These are phyloP conservation scores for Leptobrachium leishanense DNA, from an alignment of 2,113 vertebrate species.

Conservation along the genomic window DNA sequence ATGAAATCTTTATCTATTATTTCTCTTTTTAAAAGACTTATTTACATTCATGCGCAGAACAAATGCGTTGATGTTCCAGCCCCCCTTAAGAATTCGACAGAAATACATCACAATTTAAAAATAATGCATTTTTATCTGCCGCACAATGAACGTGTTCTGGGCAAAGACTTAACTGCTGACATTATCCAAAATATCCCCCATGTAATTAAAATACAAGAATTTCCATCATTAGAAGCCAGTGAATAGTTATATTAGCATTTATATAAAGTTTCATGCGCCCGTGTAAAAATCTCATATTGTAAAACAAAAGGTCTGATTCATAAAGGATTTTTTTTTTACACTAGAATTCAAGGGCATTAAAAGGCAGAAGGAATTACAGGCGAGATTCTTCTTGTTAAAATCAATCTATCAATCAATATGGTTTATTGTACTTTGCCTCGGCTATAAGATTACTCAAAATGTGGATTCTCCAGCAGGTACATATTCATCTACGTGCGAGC, in stretches of 20 bases:
- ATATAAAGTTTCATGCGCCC: conserved; percentile 48
- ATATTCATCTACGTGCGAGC: neutral
- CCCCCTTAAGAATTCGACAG: neutral
- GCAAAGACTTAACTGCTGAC: conserved; percentile 13
- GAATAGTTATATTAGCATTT: conserved; percentile 50
- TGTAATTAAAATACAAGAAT: conserved; percentile 46
- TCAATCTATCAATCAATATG: conserved; percentile 50
- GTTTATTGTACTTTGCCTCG: conserved; percentile 43
- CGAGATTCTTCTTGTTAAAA: conserved; percentile 46
- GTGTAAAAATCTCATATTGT: conserved; percentile 50
- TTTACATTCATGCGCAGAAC: too few relatives aligned
- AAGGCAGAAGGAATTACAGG: conserved; percentile 47
- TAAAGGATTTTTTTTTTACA: conserved; percentile 45
- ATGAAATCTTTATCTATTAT: too few relatives aligned
- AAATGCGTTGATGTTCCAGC: too few relatives aligned
- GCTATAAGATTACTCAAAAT: conserved; percentile 28
- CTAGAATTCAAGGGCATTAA: conserved; percentile 49
- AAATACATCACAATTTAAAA: neutral
- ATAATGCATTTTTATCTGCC: conserved; percentile 11
- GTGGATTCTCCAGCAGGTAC: neutral
- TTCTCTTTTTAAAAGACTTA: too few relatives aligned
- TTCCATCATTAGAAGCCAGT: conserved; percentile 41
- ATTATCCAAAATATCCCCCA: conserved; percentile 44
- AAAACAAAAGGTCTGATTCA: conserved; percentile 51
- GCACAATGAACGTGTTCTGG: conserved; percentile 26